Evolutionary conservation across 2,888 invertebrate genomes (phyloP), one percentile per base, ranked within the genome.

Genomic region (Torymus tubicola): DNA sequence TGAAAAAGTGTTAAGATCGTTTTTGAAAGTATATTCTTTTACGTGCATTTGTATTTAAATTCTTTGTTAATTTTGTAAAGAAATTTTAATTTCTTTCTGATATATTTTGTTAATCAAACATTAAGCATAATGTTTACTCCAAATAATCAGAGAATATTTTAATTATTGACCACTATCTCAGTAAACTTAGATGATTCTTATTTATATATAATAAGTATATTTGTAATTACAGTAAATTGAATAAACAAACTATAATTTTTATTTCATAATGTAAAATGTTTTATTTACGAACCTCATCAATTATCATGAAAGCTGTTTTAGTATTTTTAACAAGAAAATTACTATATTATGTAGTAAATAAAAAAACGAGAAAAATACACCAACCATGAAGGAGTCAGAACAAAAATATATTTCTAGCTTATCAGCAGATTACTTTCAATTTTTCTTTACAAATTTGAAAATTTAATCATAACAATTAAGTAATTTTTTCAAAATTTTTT

Each of bases 171-270:
- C 2, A 68, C 61, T 61, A 12, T 65, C 50, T 64, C 63, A 55
- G 18, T 69, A 16, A 65, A 42, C 42, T 42, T 42, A 42, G 42
- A 42, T 8, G 13, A 31, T 50, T 24, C 24, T 55, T 57, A 70
- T 12, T 75, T 77, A 63, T 52, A 58, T 55, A 57, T 60, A 64
- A 16, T 68, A 68, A 55, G 57, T 42, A 61, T 61, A 58, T 73
- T 78, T 73, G 57, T 78, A 68, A 73, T 68, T 68, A 78, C 14
- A 68, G 57, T 55, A 61, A 78, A 57, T 72, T 72, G 11, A 73
- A 78, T 73, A 73, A 73, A 78, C 21, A 68, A 63, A 24, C 11
- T 72, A 72, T 72, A 60, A 68, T 78, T 73, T 78, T 61, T 72
- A 78, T 68, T 78, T 63, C 13, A 61, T 12, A 73, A 61, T 65